phyloP scores from a whole-genome alignment of 2,888 invertebrate genomes.

The Malthinus seriepunctatus region DNA sequence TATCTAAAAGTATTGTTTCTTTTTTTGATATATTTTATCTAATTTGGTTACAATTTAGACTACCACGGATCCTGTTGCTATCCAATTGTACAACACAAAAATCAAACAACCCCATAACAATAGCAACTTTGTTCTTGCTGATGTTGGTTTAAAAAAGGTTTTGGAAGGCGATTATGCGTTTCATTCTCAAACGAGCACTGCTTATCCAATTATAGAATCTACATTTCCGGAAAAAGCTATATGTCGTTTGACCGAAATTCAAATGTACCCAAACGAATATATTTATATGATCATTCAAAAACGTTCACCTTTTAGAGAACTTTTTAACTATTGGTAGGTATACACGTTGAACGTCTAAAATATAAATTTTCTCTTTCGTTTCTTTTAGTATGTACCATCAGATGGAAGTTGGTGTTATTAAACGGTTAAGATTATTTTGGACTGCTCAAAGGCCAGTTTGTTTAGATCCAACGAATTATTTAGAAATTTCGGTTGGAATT shows the following conservation, averaged over 20 bases:
- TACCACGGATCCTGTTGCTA: conserved; percentile 63
- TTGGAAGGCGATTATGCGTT: conserved; percentile 47
- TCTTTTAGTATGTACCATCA: conserved; percentile 60
- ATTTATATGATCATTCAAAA: conserved; percentile 62
- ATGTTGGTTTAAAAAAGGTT: conserved; percentile 41
- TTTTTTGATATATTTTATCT: not conserved
- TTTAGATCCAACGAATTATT: conserved; percentile 55
- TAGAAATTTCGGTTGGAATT: conserved; percentile 59
- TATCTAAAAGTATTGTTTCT: conserved; percentile 68
- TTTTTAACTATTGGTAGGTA: conserved; percentile 65
- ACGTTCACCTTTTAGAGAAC: conserved; percentile 35
- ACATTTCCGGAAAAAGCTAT: conserved; percentile 44
- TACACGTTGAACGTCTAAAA: no score
- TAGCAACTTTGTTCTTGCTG: conserved; percentile 39
- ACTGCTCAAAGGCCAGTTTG: conserved; percentile 64
- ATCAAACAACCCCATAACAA: conserved; percentile 45
- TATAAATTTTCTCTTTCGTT: not conserved
- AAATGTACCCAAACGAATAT: conserved; percentile 62
- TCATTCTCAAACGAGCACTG: conserved; percentile 46
- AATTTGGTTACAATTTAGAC: conserved; percentile 54
- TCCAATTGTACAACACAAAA: conserved; percentile 63
- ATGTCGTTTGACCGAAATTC: conserved; percentile 48
- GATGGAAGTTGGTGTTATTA: conserved; percentile 62
- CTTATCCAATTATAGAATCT: conserved; percentile 47
- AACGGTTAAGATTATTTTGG: conserved; percentile 61